A percentile compares a stretch with the other conserved stretches of the same genome.
These are phyloP conservation scores for Sinosuthora webbiana DNA, from an alignment of 2,113 vertebrate species.

Conservation along the genomic window DNA sequence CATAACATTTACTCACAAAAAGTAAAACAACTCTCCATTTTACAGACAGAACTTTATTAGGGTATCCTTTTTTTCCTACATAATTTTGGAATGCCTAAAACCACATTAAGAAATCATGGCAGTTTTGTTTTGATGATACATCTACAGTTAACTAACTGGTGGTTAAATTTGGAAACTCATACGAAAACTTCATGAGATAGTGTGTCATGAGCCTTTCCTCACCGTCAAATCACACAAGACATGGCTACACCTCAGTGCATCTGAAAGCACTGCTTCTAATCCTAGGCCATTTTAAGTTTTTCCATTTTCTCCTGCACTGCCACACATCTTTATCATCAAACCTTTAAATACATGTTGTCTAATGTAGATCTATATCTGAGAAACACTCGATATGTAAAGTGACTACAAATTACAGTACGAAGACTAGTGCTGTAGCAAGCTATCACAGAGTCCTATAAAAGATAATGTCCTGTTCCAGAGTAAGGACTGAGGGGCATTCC, in stretches of 20 bases:
- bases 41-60: background rate
- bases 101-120: background rate
- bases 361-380: background rate
- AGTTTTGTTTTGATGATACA: background rate
- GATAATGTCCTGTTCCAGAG: background rate
- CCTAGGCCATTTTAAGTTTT: background rate
- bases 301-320: background rate
- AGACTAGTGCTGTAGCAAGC: background rate
- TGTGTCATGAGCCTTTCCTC: background rate
- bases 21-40: background rate
- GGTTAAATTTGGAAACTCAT: background rate
- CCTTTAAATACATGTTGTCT: background rate
- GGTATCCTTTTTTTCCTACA: background rate
- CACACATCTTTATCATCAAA: background rate
- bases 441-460: conserved; percentile 25
- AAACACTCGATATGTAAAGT: background rate
- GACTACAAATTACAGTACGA: background rate
- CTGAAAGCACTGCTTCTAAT: background rate
- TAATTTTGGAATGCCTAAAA: background rate
- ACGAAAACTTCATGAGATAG: conserved; percentile 31
- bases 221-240: conserved; percentile 21
- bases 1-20: background rate
- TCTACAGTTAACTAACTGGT: background rate
- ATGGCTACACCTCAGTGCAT: conserved; percentile 29
- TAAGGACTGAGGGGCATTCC: rapidly evolving